Percentiles rank a stretch among this genome's conserved stretches.
These are phyloP conservation scores for Hemistola chrysoprasaria DNA, from an alignment of 2,888 invertebrate genomes.

Conservation along the genomic window DNA sequence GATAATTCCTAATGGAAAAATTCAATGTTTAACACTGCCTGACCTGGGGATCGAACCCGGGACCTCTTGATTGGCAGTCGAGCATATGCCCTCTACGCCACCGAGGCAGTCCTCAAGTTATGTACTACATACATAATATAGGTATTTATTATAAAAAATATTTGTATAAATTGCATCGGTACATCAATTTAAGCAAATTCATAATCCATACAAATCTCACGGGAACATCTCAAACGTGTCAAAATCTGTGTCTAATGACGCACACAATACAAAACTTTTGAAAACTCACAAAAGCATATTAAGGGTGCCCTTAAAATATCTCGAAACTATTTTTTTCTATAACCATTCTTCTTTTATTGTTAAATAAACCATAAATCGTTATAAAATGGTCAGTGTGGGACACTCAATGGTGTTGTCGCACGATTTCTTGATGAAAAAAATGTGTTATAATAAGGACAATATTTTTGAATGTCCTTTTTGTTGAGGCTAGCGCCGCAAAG, in stretches of 20 bases:
- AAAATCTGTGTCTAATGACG: conserved; percentile 66
- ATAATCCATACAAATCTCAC: conserved; percentile 48
- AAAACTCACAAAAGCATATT: conserved; percentile 56
- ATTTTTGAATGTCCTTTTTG: conserved; percentile 57
- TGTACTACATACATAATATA: too few relatives aligned
- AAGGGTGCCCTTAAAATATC: conserved; percentile 50
- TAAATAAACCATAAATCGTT: conserved; percentile 80
- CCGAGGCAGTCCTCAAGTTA: too few relatives aligned
- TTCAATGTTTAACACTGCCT: too few relatives aligned
- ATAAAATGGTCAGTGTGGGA: conserved; percentile 69
- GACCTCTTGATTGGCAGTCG: too few relatives aligned
- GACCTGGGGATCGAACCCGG: too few relatives aligned
- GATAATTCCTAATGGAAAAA: too few relatives aligned
- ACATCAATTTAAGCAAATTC: conserved; percentile 37
- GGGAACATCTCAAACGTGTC: conserved; percentile 60
- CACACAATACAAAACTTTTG: conserved; percentile 49
- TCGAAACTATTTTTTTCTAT: conserved; percentile 43
- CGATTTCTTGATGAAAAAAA: conserved; percentile 45
- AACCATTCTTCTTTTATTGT: conserved; percentile 70
- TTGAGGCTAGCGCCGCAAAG: conserved; percentile 58
- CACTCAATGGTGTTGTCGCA: conserved; percentile 54
- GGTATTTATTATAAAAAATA: too few relatives aligned
- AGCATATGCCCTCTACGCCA: too few relatives aligned
- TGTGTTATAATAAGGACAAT: conserved; percentile 50
- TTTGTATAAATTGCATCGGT: too few relatives aligned